Percentiles rank a stretch among this genome's conserved stretches.
Evolutionary conservation across 2,888 invertebrate genomes (phyloP).

Genomic region (Theretra japonica): DNA sequence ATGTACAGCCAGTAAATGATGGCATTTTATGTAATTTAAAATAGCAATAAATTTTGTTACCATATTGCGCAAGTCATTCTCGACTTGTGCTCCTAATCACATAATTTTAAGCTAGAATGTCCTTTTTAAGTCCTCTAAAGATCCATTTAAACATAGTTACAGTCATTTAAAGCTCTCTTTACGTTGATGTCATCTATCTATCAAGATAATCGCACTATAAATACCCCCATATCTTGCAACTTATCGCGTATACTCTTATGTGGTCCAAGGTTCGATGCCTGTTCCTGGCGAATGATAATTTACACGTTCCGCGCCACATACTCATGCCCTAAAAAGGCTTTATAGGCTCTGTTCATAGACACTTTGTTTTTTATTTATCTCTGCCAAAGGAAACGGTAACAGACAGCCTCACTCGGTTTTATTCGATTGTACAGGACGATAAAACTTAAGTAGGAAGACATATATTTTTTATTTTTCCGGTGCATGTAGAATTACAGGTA

Average conservation of each 20-base stretch:
- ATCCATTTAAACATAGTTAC: too few species aligned
- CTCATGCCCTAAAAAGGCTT: slow-evolving; percentile 3
- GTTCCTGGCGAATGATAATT: slow-evolving; percentile 2
- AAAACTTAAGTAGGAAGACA: slow-evolving; percentile 13
- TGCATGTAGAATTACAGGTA: neutral
- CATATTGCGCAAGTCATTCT: too few species aligned
- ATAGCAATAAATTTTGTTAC: too few species aligned
- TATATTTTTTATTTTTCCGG: slow-evolving; percentile 17
- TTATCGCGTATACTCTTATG: neutral
- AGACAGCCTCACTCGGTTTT: slow-evolving; percentile 7
- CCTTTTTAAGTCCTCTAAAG: too few species aligned
- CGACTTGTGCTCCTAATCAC: too few species aligned
- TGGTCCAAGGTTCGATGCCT: slow-evolving; percentile 3
- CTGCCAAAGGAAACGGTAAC: slow-evolving; percentile 7
- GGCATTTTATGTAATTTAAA: too few species aligned
- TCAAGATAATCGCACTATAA: neutral
- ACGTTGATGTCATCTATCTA: neutral
- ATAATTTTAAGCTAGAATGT: too few species aligned
- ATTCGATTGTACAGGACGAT: slow-evolving; percentile 1
- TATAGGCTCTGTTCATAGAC: slow-evolving; percentile 20
- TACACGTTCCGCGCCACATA: slow-evolving; percentile 1
- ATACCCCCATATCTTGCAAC: neutral
- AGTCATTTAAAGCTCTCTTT: too few species aligned
- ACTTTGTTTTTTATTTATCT: slow-evolving; percentile 15
- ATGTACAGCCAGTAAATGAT: too few species aligned